Percentiles rank a stretch among this genome's conserved stretches.
These are phyloP conservation scores for Zoanthus solanderi DNA, from an alignment of 92 coral and sea anemone species.

Conservation along the genomic window DNA sequence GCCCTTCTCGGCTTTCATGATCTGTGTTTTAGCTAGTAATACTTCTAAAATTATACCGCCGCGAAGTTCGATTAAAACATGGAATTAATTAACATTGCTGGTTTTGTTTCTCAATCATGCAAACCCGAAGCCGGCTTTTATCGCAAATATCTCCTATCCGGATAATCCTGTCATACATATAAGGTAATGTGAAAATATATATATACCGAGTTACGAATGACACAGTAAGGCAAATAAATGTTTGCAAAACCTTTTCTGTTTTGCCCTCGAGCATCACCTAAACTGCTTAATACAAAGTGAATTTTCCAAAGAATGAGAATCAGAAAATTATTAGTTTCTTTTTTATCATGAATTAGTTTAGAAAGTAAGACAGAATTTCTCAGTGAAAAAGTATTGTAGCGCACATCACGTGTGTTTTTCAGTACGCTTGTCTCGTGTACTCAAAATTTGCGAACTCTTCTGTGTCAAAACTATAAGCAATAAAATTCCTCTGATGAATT, in stretches of 20 bases:
- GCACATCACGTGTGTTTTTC: neutral
- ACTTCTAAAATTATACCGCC: neutral
- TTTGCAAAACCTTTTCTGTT: neutral
- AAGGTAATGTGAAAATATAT: neutral
- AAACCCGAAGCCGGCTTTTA: neutral
- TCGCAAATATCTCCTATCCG: neutral
- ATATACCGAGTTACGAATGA: neutral
- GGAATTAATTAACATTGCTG: neutral
- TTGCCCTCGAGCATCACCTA: neutral
- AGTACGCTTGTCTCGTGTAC: neutral
- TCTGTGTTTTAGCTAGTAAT: no score
- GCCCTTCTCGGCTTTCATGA: no score
- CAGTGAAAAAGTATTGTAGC: constrained; percentile 16
- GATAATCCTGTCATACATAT: neutral
- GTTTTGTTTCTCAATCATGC: neutral
- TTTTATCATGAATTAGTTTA: neutral
- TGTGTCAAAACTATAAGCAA: neutral
- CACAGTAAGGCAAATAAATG: neutral
- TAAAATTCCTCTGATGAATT: neutral
- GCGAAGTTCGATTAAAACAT: neutral
- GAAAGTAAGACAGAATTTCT: constrained; percentile 4
- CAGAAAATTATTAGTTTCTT: neutral
- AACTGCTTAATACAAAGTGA: neutral
- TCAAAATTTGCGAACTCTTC: neutral
- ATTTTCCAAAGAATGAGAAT: neutral